Conservation (phyloP, 2,113 vertebrate genomes). For the Nycticryphes semicollaris region DNA sequence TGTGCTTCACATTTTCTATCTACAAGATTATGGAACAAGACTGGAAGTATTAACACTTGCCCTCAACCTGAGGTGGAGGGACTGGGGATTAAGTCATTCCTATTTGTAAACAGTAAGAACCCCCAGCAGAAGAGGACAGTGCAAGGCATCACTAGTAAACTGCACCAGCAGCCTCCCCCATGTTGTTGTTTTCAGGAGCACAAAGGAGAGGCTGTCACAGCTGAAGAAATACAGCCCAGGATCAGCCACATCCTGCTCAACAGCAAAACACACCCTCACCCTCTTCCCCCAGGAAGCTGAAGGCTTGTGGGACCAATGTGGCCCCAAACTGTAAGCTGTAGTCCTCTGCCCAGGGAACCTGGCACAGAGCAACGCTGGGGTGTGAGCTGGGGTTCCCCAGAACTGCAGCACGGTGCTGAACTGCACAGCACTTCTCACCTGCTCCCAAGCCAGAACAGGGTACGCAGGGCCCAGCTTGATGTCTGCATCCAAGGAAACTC, state of each 20-base stretch:
- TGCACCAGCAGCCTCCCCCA: background rate
- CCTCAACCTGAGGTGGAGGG: background rate
- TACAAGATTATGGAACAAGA: background rate
- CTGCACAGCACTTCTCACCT: background rate
- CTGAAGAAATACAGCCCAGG: background rate
- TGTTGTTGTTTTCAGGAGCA: accelerated
- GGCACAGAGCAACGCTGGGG: too few species aligned
- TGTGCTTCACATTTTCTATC: accelerated
- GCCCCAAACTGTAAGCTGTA: background rate
- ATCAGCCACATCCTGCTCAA: conserved; percentile 20
- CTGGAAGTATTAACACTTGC: background rate
- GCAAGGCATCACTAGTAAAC: background rate
- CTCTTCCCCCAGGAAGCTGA: background rate
- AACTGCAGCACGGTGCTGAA: background rate
- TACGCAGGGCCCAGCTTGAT: background rate
- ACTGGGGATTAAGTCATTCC: background rate
- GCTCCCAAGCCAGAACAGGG: background rate
- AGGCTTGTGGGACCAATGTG: accelerated
- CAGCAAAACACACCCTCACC: background rate
- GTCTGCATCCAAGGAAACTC: background rate
- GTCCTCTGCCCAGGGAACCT: background rate
- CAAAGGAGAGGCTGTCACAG: background rate
- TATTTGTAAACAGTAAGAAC: background rate
- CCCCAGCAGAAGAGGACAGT: background rate
- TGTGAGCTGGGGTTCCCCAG: background rate